phyloP scores from a whole-genome alignment of 2,797 vertebrate genomes.

The Tragelaphus eurycerus region DNA sequence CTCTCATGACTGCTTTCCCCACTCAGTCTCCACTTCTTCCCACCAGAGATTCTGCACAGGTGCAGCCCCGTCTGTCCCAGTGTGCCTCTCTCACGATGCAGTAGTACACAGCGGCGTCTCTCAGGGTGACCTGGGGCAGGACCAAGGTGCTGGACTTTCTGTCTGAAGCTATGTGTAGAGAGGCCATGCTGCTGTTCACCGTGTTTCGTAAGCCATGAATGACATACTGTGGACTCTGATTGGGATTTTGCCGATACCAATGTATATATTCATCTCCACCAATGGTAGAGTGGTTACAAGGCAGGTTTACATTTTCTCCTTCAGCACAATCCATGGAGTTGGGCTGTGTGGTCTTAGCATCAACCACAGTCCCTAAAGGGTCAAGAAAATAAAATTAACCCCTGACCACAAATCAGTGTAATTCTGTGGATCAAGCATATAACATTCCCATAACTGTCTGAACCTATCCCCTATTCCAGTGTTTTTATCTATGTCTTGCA shows the following conservation, averaged over 20 bases:
- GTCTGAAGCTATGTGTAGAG: neutral
- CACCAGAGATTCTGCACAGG: conserved; percentile 11
- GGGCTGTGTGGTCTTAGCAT: neutral
- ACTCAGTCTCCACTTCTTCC: neutral
- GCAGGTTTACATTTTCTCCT: neutral
- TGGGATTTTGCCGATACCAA: neutral
- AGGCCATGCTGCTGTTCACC: neutral
- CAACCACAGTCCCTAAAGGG: neutral
- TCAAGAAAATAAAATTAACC: neutral
- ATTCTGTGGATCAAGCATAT: neutral
- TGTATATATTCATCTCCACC: rapidly evolving
- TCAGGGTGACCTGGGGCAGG: neutral
- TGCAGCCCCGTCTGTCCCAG: neutral
- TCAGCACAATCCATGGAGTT: neutral
- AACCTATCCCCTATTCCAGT: neutral
- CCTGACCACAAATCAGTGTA: neutral
- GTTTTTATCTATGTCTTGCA: neutral
- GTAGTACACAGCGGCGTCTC: conserved; percentile 67
- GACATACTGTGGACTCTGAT: neutral
- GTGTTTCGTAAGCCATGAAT: neutral
- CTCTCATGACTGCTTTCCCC: neutral
- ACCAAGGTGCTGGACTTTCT: conserved; percentile 45
- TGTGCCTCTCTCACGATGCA: conserved; percentile 56
- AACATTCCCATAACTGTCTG: neutral
- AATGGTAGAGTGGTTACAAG: neutral